These are phyloP conservation scores for Periophthalmus magnuspinnatus DNA, from an alignment of 2,797 vertebrate species.

Conservation along the genomic window DNA sequence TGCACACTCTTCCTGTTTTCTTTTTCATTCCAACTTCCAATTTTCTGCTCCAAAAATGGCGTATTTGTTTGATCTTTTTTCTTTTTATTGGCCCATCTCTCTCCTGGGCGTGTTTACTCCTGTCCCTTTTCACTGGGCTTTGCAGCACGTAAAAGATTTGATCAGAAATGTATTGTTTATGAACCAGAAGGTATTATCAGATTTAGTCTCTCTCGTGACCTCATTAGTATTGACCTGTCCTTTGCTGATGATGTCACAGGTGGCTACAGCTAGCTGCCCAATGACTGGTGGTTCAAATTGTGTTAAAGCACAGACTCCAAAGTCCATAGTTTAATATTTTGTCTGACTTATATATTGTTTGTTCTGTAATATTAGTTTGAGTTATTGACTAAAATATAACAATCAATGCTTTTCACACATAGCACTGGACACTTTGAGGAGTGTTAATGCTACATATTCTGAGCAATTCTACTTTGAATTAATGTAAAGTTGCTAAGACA, in stretches of 20 bases:
- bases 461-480: not conserved
- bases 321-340: constrained; percentile 1
- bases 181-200: constrained; percentile 66
- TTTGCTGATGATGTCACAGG: constrained; percentile 66
- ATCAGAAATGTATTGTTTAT: constrained; percentile 80
- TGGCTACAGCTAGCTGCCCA: constrained; percentile 48
- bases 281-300: constrained; percentile 48
- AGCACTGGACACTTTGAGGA: not conserved
- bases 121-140: constrained; percentile 15
- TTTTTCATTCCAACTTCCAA: not conserved
- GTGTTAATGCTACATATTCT: constrained; percentile 3
- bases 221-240: constrained; percentile 80
- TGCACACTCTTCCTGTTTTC: not conserved
- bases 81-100: constrained; percentile 1
- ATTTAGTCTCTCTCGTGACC: constrained; percentile 69
- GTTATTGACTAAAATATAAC: not conserved
- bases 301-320: constrained; percentile 19
- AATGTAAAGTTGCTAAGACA: not conserved
- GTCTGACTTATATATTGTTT: constrained; percentile 22
- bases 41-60: not conserved
- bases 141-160: constrained; percentile 52
- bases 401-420: too few species aligned
- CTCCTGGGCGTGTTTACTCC: not conserved
- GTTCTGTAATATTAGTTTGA: not conserved
- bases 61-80: constrained; percentile 1